Percentiles rank a stretch among this genome's conserved stretches.
These are phyloP conservation scores for Ecdyonurus torrentis DNA, from an alignment of 2,888 invertebrate genomes.

Conservation along the genomic window DNA sequence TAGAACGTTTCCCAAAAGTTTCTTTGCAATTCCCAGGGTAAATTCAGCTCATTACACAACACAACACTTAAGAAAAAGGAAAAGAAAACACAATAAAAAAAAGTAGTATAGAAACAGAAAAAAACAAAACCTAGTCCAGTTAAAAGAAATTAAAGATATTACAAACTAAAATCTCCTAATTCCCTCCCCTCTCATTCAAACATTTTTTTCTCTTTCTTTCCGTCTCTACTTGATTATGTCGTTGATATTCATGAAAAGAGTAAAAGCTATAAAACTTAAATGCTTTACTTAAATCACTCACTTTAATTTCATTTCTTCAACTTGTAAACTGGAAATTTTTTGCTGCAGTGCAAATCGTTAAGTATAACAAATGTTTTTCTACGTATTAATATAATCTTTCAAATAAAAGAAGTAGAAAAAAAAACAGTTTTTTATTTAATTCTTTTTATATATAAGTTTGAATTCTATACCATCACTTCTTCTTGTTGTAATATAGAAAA, in stretches of 20 bases:
- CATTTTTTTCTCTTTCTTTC: background rate
- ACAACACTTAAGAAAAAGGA: background rate
- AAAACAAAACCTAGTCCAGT: background rate
- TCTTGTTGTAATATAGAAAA: too few relatives aligned
- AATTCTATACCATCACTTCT: too few relatives aligned
- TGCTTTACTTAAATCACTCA: background rate
- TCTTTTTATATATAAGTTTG: too few relatives aligned
- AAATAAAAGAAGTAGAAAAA: too few relatives aligned
- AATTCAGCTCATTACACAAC: background rate
- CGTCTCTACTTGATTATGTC: background rate
- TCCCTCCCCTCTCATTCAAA: too few relatives aligned
- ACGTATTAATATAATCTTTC: background rate
- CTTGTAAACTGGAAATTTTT: background rate
- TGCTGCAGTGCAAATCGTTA: background rate
- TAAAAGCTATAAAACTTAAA: background rate
- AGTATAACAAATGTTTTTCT: too few relatives aligned
- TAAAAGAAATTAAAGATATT: background rate
- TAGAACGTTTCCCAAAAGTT: background rate
- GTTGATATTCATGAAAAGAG: background rate
- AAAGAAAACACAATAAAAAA: background rate
- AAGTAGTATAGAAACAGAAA: background rate
- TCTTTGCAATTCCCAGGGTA: background rate
- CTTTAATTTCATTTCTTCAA: background rate
- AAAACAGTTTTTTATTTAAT: too few relatives aligned
- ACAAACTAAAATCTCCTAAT: background rate